Conservation (phyloP, 92 coral and sea anemone genomes). For the Porites evermanni region DNA sequence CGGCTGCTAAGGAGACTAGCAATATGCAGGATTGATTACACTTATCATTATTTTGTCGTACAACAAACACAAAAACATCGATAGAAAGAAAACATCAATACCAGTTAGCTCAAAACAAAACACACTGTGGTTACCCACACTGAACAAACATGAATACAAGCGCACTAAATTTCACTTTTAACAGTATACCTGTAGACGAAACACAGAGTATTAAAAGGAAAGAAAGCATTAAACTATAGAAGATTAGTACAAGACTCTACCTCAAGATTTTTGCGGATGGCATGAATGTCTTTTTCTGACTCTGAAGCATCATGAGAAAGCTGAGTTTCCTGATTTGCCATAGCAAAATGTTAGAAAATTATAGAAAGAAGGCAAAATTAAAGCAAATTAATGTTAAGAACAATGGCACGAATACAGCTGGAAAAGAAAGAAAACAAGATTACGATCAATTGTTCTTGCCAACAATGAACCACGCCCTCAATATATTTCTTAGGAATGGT, state of each 20-base stretch:
- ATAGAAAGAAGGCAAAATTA: neutral
- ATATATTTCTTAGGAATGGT: no score
- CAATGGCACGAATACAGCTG: no score
- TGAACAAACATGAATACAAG: neutral
- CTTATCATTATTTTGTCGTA: neutral
- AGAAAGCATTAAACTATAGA: constrained; percentile 2
- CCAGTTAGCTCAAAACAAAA: no score
- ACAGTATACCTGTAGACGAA: neutral
- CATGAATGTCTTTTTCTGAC: constrained; percentile 70
- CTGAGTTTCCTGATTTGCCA: constrained; percentile 78
- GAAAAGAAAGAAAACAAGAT: no score
- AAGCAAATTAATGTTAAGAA: constrained; percentile 2
- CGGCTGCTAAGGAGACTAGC: no score
- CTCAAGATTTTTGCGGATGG: constrained; percentile 86
- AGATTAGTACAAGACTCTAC: constrained; percentile 42
- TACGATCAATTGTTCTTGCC: no score
- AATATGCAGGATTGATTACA: neutral
- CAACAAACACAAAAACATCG: neutral
- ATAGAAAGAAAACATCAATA: neutral
- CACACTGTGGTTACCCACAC: neutral
- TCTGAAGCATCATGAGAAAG: constrained; percentile 64
- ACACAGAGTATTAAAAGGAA: neutral
- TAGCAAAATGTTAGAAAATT: constrained; percentile 30
- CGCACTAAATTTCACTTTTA: neutral
- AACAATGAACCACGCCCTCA: no score